Base-by-base conservation (phyloP, 2,888 invertebrate species). In the Apeira syringaria region DNA sequence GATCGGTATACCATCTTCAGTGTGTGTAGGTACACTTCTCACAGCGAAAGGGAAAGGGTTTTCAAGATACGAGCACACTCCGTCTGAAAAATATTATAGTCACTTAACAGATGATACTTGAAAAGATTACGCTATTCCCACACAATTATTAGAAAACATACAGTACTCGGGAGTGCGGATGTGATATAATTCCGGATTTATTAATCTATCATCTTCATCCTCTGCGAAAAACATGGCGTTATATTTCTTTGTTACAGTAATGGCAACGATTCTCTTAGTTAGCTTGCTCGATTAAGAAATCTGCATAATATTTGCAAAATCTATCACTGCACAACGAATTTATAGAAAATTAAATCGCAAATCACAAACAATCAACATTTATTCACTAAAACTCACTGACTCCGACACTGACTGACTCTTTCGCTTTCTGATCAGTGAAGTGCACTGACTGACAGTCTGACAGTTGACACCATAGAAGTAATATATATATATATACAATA, bases 1-100 rank as follows among this genome's bases (percentile, higher is more conserved):
- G 54, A 92, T 91, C 9, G 91, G 92, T 64, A 91, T 88, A 44
- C 91, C 91, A 73, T 92, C 91, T 72, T 90, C 87, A 20, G 91
- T 92, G 50, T 88, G 87, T 47, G 88, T 89, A 40, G 89, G 88
- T 50, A 79, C 74, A 66, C 68, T 79, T 61, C 75, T 65, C 46
- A 76, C 48, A 25, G 65, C 68, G 43, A 69, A 78, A 6, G 68
- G 69, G 43, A 69, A 78, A 6, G 68, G 69, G 43, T 71, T 53
- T 18, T 79, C 74, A 30, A 78, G 59, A 61, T 71, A 74, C 27
- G 81, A 65, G 57, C 67, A 68, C 26, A 80, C 54, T 7, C 74
- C 61, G 73, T 74, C 85, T 86, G 66, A 38, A 81, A 80, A 31
- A 36, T 50, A 43, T 34, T 15, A n/a, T n/a, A 7, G 18, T 20